Percentiles rank a stretch among this genome's conserved stretches.
Conservation (phyloP, 2,113 vertebrate genomes). For the Aspiorhynchus laticeps region DNA sequence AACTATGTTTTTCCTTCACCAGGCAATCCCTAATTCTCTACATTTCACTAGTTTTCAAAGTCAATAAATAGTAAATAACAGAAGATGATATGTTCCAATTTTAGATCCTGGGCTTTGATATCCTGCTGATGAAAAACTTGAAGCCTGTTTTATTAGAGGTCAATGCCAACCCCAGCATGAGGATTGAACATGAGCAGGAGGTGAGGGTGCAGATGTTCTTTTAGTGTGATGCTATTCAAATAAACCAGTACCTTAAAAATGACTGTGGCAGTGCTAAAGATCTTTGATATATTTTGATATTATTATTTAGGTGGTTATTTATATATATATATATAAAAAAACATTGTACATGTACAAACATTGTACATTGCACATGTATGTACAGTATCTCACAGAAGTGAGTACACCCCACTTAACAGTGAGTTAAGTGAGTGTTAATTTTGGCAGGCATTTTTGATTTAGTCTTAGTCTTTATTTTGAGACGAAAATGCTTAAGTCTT, state of each 20-base stretch:
- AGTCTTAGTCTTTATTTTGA: no score
- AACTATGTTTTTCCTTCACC: background rate
- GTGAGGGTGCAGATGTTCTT: constrained; percentile 70
- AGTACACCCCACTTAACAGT: no score
- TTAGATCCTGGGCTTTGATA: constrained; percentile 98
- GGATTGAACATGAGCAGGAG: constrained; percentile 94
- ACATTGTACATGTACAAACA: no score
- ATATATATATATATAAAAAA: no score
- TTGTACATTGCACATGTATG: no score
- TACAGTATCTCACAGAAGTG: no score
- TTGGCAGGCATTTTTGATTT: no score
- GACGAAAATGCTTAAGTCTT: no score
- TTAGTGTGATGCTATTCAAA: background rate
- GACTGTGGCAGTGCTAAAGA: no score
- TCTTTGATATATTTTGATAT: no score
- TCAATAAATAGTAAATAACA: background rate
- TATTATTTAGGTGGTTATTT: no score
- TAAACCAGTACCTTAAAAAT: background rate
- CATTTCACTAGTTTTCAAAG: constrained; percentile 1
- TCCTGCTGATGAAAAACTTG: constrained; percentile 94
- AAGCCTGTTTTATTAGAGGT: constrained; percentile 96
- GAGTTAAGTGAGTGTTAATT: no score
- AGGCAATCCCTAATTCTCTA: background rate
- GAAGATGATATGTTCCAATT: constrained; percentile 13
- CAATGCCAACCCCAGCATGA: constrained; percentile 98